A percentile compares a stretch with the other conserved stretches of the same genome.
These are phyloP conservation scores for Chaetops frenatus DNA, from an alignment of 2,113 vertebrate genomes.

Conservation along the genomic window DNA sequence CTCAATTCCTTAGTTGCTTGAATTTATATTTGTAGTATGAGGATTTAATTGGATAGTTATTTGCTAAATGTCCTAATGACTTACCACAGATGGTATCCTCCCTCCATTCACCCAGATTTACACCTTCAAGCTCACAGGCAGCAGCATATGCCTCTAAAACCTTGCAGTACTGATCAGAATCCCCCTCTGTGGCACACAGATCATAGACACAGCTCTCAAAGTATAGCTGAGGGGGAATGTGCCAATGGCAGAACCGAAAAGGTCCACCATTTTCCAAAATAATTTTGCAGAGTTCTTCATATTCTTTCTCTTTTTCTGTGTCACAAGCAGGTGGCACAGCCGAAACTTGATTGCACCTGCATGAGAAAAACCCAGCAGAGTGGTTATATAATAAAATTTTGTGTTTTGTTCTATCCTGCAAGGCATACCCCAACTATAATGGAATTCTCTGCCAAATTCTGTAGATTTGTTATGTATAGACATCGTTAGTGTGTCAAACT, in stretches of 20 bases:
- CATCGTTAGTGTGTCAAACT: not conserved
- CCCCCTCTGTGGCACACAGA: constrained; percentile 67
- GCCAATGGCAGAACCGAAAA: constrained; percentile 69
- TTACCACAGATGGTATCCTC: constrained; percentile 76
- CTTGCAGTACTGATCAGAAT: constrained; percentile 67
- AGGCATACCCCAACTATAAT: not conserved
- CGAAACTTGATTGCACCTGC: constrained; percentile 20
- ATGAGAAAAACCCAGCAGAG: not conserved
- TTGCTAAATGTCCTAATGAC: constrained; percentile 15
- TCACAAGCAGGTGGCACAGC: constrained; percentile 8
- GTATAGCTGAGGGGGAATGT: constrained; percentile 63
- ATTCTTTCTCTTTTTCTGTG: constrained; percentile 15
- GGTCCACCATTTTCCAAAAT: constrained; percentile 53
- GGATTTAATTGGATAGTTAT: not conserved
- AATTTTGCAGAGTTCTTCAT: constrained; percentile 47
- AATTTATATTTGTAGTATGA: not conserved
- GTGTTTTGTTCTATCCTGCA: not conserved
- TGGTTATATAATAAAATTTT: not conserved
- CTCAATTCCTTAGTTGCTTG: not conserved
- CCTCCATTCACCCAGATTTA: constrained; percentile 70
- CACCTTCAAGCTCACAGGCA: constrained; percentile 71
- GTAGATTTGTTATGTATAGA: not conserved
- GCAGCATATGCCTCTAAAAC: constrained; percentile 63
- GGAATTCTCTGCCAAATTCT: not conserved
- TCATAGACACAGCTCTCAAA: constrained; percentile 73